phyloP scores from a whole-genome alignment of 2,797 vertebrate genomes.

The Cheirogaleus major region DNA sequence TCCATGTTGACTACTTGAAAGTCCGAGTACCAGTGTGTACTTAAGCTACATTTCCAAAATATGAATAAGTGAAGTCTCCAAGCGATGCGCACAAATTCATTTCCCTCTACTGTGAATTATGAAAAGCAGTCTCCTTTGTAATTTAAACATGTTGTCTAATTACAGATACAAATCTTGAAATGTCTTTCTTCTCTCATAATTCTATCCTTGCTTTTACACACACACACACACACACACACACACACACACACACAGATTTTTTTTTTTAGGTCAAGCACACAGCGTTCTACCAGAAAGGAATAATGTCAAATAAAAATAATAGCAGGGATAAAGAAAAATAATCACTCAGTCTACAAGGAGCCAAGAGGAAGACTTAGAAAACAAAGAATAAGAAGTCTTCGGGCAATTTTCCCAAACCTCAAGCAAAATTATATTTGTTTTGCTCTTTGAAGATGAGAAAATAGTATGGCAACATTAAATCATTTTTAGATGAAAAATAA shows the following conservation, averaged over 20 bases:
- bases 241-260: not conserved
- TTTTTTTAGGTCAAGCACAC: constrained; percentile 62
- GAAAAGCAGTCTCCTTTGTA: constrained; percentile 62
- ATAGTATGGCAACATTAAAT: not conserved
- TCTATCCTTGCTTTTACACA: constrained; percentile 13
- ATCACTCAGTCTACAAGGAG: constrained; percentile 49
- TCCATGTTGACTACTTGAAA: constrained; percentile 18
- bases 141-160: constrained; percentile 62
- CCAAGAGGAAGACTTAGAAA: constrained; percentile 22
- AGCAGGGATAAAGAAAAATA: constrained; percentile 69
- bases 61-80: constrained; percentile 24
- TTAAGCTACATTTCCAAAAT: constrained; percentile 52
- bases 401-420: constrained; percentile 18
- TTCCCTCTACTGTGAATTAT: constrained; percentile 60
- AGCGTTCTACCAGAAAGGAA: constrained; percentile 62
- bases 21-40: not conserved
- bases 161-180: constrained; percentile 73
- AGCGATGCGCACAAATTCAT: constrained; percentile 45
- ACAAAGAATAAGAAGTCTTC: constrained; percentile 1
- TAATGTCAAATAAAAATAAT: constrained; percentile 63
- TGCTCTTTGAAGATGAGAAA: constrained; percentile 60
- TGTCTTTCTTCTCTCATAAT: not conserved
- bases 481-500: constrained; percentile 55
- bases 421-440: constrained; percentile 46
- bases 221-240: not conserved